Percentiles rank a stretch among this genome's conserved stretches.
phyloP scores from a whole-genome alignment of 2,113 vertebrate species.

The Eurypyga helias region DNA sequence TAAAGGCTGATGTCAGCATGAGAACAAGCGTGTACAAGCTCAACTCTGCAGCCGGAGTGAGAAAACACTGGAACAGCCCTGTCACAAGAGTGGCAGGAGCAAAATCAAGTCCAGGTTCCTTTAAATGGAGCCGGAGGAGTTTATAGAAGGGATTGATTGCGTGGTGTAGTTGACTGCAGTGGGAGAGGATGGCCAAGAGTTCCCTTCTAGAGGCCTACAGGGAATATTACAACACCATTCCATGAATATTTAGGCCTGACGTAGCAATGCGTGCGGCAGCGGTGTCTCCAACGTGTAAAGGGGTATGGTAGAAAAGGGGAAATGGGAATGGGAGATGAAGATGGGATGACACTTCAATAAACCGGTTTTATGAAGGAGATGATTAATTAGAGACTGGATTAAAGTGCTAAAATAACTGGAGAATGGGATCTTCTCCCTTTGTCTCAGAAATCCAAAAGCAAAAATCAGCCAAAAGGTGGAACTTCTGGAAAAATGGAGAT shows the following conservation, averaged over 20 bases:
- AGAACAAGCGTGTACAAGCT: neutral
- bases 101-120: neutral
- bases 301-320: neutral
- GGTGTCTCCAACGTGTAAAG: neutral
- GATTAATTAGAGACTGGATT: neutral
- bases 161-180: neutral
- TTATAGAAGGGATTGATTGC: neutral
- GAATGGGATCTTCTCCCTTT: neutral
- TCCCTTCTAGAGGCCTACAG: neutral
- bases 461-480: neutral
- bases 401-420: neutral
- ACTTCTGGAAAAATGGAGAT: neutral
- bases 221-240: neutral
- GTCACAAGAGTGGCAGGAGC: neutral
- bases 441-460: neutral
- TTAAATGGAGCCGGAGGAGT: neutral
- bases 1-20: neutral
- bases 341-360: neutral
- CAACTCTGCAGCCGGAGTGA: fast-evolving
- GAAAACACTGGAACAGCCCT: neutral
- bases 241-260: neutral
- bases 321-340: neutral
- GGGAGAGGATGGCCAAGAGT: neutral
- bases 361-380: neutral
- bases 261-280: neutral